Percentiles rank a stretch among this genome's conserved stretches.
These are phyloP conservation scores for Oophaga sylvatica DNA, from an alignment of 2,797 vertebrate species.

Conservation along the genomic window DNA sequence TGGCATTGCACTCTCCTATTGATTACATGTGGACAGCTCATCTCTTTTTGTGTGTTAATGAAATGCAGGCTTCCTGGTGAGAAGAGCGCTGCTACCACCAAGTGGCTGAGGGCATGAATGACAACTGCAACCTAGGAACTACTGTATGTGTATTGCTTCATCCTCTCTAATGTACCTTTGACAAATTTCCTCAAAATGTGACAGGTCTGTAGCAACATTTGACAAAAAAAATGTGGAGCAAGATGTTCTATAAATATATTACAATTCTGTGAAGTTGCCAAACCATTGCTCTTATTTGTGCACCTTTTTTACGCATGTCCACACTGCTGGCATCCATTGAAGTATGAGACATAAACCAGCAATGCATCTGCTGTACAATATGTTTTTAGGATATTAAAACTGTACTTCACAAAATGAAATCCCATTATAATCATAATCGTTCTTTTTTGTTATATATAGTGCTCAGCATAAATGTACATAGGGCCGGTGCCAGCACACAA, in stretches of 20 bases:
- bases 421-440: no score
- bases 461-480: no score
- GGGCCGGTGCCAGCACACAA: no score
- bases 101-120: neutral
- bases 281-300: neutral
- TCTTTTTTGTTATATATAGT: no score
- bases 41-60: no score
- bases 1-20: neutral
- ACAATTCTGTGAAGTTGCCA: neutral
- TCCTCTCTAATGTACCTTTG: neutral
- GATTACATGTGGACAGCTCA: neutral
- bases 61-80: neutral
- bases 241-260: neutral
- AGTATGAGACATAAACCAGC: neutral
- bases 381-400: neutral
- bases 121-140: neutral
- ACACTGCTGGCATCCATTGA: neutral
- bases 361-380: neutral
- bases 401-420: neutral
- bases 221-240: neutral
- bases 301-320: neutral
- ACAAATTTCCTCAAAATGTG: neutral
- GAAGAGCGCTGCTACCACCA: conserved; percentile 37
- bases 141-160: neutral
- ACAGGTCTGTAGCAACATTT: neutral